Base-by-base conservation (phyloP, 92 coral and sea anemone genomes). In the Phymanthus crucifer region DNA sequence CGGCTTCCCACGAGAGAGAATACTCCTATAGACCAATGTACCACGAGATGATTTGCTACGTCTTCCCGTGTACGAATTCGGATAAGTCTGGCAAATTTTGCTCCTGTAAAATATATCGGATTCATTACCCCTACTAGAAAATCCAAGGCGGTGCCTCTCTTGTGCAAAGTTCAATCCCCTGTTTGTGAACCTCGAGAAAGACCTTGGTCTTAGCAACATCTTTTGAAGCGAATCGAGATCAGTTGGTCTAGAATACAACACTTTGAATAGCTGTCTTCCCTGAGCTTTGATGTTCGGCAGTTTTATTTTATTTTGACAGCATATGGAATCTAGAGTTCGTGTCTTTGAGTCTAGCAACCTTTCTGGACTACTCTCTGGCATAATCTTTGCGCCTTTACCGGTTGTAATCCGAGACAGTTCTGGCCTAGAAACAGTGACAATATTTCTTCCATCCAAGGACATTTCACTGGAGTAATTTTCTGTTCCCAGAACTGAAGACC, bases 1-100 rank as follows among this genome's bases (percentile, higher is more conserved):
- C 4, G 68, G 68, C 68, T 61, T 61, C 33, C 68, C 68, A 61
- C 68, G 68, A 61, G 68, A 61, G 16, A 61, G 33, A 61, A 61
- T 61, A 27, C 33, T 24, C 17, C 34, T 61, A 7, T 29, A 24
- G 32, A 24, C 16, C 14, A 27, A 14, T 8, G 68, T 61, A 29
- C 68, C 68, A n/a, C 33, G 11, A 7, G 68, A 10, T 24, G 17
- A 19, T 3, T 61, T 61, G 29, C 14, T 11, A 61, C 68, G 68
- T 29, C 33, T 27, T 54, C 27, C 64, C 35, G 33, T 61, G 35
- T 29, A 6, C 8, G 68, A 34, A 19, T 19, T 54, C n/a, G 64
- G 8, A 43, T 43, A 43, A 4, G 64, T 24, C 64, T 37, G 74
- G 24, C 29, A 40, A 1, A 17, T 71, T 34, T 23, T 71, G 40